phyloP scores from a whole-genome alignment of 2,797 vertebrate species.

The Botia almorhae region DNA sequence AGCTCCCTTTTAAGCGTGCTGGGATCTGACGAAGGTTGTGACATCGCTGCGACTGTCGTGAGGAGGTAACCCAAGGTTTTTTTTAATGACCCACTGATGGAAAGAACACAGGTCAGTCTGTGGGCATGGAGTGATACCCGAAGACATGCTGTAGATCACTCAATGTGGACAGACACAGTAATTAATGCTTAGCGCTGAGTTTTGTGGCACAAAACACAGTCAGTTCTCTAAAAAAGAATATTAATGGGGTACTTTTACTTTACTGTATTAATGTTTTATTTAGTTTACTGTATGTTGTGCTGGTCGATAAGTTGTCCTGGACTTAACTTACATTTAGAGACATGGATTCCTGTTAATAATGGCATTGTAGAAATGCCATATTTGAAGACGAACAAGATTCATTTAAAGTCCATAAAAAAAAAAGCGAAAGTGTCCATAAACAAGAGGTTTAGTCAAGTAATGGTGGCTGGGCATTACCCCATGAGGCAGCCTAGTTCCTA shows the following conservation, averaged over 20 bases:
- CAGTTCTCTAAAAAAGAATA: not conserved
- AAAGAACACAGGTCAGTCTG: not conserved
- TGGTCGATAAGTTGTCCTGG: no score
- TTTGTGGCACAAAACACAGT: not conserved
- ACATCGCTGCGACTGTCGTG: constrained; percentile 63
- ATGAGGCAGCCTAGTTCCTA: no score
- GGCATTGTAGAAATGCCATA: not conserved
- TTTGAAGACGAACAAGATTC: not conserved
- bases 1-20: constrained; percentile 68
- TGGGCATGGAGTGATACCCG: not conserved
- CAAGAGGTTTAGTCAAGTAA: not conserved
- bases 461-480: not conserved
- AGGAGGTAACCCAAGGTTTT: constrained; percentile 63
- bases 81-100: constrained; percentile 68
- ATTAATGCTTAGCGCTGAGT: not conserved
- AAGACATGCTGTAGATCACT: not conserved
- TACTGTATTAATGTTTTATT: no score
- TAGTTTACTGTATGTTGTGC: no score
- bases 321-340: not conserved
- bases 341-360: not conserved
- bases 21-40: constrained; percentile 69
- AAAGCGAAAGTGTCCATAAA: not conserved
- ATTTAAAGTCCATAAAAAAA: no score
- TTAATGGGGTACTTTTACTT: not conserved
- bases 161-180: not conserved